Percentiles rank a stretch among this genome's conserved stretches.
Evolutionary conservation across 2,888 invertebrate species (phyloP).

Genomic region (Pocota personata): DNA sequence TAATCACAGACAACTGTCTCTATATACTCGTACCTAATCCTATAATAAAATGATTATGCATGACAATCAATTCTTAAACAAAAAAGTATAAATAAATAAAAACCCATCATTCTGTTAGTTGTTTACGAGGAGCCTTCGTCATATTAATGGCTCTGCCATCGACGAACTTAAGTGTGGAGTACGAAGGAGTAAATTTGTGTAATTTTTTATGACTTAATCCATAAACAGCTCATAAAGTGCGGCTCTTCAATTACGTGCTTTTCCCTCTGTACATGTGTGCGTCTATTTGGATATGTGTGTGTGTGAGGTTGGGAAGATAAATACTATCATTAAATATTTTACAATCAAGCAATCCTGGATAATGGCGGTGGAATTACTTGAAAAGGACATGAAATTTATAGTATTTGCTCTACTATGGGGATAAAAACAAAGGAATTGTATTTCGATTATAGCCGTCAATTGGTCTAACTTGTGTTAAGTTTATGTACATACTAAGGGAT

Average conservation of each 20-base stretch:
- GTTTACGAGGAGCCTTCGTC: background rate
- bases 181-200: constrained; percentile 46
- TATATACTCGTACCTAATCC: background rate
- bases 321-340: constrained; percentile 48
- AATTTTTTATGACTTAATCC: constrained; percentile 52
- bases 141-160: constrained; percentile 16
- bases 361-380: constrained; percentile 16
- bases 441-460: constrained; percentile 9
- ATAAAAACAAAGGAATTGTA: background rate
- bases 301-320: background rate
- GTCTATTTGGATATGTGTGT: background rate
- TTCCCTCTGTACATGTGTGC: background rate
- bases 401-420: background rate
- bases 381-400: constrained; percentile 18
- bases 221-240: constrained; percentile 42
- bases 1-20: background rate
- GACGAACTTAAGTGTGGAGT: background rate
- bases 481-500: too few relatives aligned
- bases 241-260: constrained; percentile 29
- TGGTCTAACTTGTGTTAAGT: background rate
- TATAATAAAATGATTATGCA: constrained; percentile 11
- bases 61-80: constrained; percentile 13
- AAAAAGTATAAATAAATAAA: background rate
- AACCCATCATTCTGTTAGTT: constrained; percentile 38
- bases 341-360: constrained; percentile 32